A percentile compares a stretch with the other conserved stretches of the same genome.
phyloP scores from a whole-genome alignment of 2,797 vertebrate genomes.

The Cyprinella venusta region DNA sequence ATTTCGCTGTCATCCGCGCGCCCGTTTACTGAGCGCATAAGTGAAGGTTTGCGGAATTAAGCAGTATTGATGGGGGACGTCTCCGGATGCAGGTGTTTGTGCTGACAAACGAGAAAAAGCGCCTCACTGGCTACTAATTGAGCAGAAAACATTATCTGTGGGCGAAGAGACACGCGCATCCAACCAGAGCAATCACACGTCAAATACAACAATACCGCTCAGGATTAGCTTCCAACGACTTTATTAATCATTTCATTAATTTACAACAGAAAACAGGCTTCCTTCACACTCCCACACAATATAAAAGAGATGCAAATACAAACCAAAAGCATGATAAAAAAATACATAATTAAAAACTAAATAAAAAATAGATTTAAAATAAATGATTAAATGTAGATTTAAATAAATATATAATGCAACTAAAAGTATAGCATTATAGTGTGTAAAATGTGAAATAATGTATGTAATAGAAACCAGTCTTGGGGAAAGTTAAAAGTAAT shows the following conservation, averaged over 20 bases:
- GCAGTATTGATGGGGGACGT: constrained; percentile 83
- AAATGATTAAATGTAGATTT: no score
- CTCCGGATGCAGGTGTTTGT: constrained; percentile 88
- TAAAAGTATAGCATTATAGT: no score
- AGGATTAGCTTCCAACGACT: neutral
- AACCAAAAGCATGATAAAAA: neutral
- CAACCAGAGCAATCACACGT: constrained; percentile 84
- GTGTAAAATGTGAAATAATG: no score
- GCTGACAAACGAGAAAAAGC: constrained; percentile 85
- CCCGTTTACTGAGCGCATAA: constrained; percentile 76
- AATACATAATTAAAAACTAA: no score
- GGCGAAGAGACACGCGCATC: constrained; percentile 85
- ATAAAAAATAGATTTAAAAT: no score
- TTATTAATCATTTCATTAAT: neutral
- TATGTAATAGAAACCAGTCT: no score
- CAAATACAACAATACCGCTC: constrained; percentile 59
- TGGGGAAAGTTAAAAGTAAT: no score
- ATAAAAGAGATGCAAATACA: neutral
- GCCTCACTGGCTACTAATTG: constrained; percentile 86
- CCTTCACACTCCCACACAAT: neutral
- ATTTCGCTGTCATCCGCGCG: constrained; percentile 91
- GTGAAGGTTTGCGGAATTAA: constrained; percentile 83
- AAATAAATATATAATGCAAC: no score
- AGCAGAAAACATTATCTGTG: constrained; percentile 91
- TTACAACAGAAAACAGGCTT: neutral